Conservation (phyloP, 1,140 invertebrate genomes). For the Whitmania pigra region DNA sequence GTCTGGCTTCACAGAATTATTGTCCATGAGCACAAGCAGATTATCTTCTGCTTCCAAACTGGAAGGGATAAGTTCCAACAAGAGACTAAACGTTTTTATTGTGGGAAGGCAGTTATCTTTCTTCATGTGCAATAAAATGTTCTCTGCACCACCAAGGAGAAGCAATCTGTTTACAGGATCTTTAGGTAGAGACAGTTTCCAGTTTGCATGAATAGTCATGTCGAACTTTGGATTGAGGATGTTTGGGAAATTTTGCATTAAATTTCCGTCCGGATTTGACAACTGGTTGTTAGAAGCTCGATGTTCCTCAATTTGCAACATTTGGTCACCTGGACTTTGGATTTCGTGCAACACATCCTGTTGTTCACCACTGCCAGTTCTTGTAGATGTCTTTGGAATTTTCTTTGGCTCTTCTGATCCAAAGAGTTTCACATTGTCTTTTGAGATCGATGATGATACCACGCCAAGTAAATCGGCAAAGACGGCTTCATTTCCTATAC, state of each 20-base stretch:
- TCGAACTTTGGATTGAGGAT: constrained; percentile 5
- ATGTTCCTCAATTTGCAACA: too few species aligned
- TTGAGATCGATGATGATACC: neutral
- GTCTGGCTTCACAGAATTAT: constrained; percentile 53
- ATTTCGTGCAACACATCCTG: too few species aligned
- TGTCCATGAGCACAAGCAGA: constrained; percentile 50
- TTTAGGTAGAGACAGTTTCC: too few species aligned
- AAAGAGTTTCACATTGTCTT: neutral
- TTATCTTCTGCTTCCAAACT: constrained; percentile 53
- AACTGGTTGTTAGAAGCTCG: neutral
- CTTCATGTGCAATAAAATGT: constrained; percentile 62
- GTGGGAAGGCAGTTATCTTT: constrained; percentile 54
- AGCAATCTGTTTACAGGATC: constrained; percentile 44
- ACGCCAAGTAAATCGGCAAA: neutral
- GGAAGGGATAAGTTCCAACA: constrained; percentile 59
- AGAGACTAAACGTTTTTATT: constrained; percentile 62
- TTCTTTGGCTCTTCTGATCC: neutral
- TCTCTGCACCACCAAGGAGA: constrained; percentile 62
- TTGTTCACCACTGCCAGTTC: too few species aligned
- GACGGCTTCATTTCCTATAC: constrained; percentile 51
- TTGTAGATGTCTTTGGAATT: neutral
- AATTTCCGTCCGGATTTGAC: neutral
- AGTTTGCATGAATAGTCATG: neutral
- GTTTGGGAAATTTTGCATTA: neutral
- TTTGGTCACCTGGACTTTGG: too few species aligned